Evolutionary conservation across 1,140 invertebrate species (phyloP).

Genomic region (Patella vulgata): DNA sequence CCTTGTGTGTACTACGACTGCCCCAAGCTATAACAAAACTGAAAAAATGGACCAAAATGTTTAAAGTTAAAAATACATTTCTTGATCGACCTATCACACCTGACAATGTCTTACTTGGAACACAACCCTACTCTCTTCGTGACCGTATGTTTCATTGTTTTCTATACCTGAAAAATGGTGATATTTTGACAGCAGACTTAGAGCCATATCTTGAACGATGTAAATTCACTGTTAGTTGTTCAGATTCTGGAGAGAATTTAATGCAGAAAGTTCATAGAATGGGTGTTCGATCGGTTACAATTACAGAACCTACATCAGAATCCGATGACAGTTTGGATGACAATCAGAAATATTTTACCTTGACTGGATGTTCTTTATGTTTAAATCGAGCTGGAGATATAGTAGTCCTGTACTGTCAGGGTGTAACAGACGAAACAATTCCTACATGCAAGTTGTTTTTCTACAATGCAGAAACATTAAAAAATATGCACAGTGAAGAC

Average conservation of each 20-base stretch:
- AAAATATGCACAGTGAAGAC: constrained; percentile 2
- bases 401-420: too few relatives aligned
- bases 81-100: constrained; percentile 1
- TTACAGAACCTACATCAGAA: too few relatives aligned
- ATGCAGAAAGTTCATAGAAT: too few relatives aligned
- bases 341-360: too few relatives aligned
- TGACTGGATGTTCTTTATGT: too few relatives aligned
- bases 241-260: not conserved
- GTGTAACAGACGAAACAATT: too few relatives aligned
- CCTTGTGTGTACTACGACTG: constrained; percentile 8
- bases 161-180: constrained; percentile 1
- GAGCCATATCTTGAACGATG: constrained; percentile 13
- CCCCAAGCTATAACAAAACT: constrained; percentile 4
- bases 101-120: constrained; percentile 9
- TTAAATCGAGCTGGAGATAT: too few relatives aligned
- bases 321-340: too few relatives aligned
- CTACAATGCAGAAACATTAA: constrained; percentile 3
- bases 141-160: constrained; percentile 16
- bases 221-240: constrained; percentile 2
- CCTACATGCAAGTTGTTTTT: constrained; percentile 7
- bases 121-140: constrained; percentile 3
- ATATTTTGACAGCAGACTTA: constrained; percentile 9
- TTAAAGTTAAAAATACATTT: constrained; percentile 2
- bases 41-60: not conserved
- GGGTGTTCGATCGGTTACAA: too few relatives aligned